phyloP scores from a whole-genome alignment of 2,113 vertebrate species.

The Telmatochromis sp. region DNA sequence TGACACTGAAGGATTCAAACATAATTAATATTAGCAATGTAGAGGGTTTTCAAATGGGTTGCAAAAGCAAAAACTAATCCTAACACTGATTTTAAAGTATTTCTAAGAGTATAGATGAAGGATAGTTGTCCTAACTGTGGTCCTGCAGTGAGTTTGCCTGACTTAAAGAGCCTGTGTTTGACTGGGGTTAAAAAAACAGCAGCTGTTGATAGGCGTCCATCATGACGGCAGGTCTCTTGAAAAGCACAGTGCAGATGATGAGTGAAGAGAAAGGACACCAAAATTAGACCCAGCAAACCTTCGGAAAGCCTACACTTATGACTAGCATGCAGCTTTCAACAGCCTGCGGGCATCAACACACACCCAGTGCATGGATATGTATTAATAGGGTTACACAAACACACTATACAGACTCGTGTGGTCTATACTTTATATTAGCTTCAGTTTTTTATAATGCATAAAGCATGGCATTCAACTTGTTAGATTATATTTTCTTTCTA shows the following conservation, averaged over 20 bases:
- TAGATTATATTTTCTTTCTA: background rate
- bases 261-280: background rate
- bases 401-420: background rate
- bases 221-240: background rate
- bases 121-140: background rate
- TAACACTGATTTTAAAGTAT: background rate
- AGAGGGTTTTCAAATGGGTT: background rate
- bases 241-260: background rate
- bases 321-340: background rate
- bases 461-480: background rate
- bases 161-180: background rate
- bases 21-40: background rate
- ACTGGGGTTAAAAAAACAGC: background rate
- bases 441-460: background rate
- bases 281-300: background rate
- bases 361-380: background rate
- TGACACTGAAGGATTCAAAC: background rate
- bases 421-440: background rate
- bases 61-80: background rate
- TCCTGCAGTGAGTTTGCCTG: background rate
- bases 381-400: background rate
- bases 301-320: background rate
- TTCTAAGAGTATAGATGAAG: background rate
- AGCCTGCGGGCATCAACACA: background rate
- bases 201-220: slow-evolving; percentile 34